Percentiles rank a stretch among this genome's conserved stretches.
Conservation (phyloP, 2,888 invertebrate species). For the Metopia argyrocephala region DNA sequence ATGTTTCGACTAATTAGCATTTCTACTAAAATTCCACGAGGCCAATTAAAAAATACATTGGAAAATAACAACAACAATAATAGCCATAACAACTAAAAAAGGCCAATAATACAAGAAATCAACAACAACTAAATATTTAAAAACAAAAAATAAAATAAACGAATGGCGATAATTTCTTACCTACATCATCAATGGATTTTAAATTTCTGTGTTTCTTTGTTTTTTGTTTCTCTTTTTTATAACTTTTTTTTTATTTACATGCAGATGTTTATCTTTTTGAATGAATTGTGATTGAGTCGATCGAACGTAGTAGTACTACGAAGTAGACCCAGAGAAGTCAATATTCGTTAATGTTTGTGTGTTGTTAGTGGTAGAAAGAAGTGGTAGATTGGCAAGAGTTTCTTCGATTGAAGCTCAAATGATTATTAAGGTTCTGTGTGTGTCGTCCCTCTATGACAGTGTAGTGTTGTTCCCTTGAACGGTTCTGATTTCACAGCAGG, state of each 20-base stretch:
- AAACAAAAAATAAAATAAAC: no score
- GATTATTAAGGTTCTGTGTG: slow-evolving; percentile 21
- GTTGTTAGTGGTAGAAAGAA: background rate
- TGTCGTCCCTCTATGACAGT: slow-evolving; percentile 2
- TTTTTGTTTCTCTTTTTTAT: background rate
- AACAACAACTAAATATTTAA: slow-evolving; percentile 55
- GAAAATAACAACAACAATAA: slow-evolving; percentile 55
- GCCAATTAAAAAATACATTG: slow-evolving; percentile 75
- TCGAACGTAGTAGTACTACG: slow-evolving; percentile 20
- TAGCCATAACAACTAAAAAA: background rate
- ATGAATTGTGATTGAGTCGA: slow-evolving; percentile 64
- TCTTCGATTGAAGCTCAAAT: background rate
- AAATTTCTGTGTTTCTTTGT: slow-evolving; percentile 9
- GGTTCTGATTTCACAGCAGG: slow-evolving; percentile 69
- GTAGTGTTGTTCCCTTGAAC: slow-evolving; percentile 2
- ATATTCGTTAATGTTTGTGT: no score
- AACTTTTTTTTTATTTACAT: slow-evolving; percentile 57
- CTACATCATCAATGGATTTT: slow-evolving; percentile 73
- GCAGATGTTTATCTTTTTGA: slow-evolving; percentile 64
- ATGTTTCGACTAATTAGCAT: slow-evolving; percentile 75
- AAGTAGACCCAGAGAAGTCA: background rate
- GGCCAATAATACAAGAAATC: slow-evolving; percentile 16
- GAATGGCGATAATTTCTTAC: slow-evolving; percentile 76
- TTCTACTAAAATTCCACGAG: slow-evolving; percentile 76
- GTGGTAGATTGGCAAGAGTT: background rate